A percentile compares a stretch with the other conserved stretches of the same genome.
These are phyloP conservation scores for Chaitophorus viminalis DNA, from an alignment of 2,888 invertebrate species.

Conservation along the genomic window DNA sequence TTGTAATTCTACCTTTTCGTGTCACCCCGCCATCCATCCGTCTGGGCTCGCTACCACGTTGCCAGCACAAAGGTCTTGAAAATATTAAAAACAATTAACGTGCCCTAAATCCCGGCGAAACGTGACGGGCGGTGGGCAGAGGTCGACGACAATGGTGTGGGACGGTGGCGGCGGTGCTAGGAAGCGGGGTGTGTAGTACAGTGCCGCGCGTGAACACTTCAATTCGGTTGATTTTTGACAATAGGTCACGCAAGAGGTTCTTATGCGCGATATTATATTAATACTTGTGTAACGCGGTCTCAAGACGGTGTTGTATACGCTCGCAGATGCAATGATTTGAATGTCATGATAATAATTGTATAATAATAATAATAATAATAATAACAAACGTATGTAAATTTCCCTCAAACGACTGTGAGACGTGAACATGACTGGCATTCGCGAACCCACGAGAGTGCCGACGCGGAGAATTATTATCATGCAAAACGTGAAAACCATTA, in stretches of 20 bases:
- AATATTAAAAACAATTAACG: conserved; percentile 50
- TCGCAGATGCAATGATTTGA: not conserved
- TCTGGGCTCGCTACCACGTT: not conserved
- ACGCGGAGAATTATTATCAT: not conserved
- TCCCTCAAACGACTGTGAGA: not conserved
- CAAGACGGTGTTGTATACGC: not conserved
- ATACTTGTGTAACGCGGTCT: not conserved
- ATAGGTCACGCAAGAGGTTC: conserved; percentile 34
- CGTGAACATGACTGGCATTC: not conserved
- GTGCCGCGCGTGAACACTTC: not conserved
- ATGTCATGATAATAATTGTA: not conserved
- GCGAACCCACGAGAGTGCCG: not conserved
- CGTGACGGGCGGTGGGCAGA: not conserved
- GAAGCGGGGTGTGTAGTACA: not conserved
- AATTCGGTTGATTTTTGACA: conserved; percentile 17
- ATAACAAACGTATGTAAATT: not conserved
- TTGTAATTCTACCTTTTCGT: conserved; percentile 2
- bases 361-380: not conserved
- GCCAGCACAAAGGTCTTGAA: not conserved
- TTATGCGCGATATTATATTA: not conserved
- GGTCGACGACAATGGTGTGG: not conserved
- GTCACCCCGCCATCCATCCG: not conserved
- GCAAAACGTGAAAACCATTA: not conserved
- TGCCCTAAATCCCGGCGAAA: not conserved
- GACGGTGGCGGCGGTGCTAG: not conserved